Evolutionary conservation across 1,140 invertebrate species (phyloP), one percentile per base, ranked within the genome.

Genomic region (Drosophila watanabei): DNA sequence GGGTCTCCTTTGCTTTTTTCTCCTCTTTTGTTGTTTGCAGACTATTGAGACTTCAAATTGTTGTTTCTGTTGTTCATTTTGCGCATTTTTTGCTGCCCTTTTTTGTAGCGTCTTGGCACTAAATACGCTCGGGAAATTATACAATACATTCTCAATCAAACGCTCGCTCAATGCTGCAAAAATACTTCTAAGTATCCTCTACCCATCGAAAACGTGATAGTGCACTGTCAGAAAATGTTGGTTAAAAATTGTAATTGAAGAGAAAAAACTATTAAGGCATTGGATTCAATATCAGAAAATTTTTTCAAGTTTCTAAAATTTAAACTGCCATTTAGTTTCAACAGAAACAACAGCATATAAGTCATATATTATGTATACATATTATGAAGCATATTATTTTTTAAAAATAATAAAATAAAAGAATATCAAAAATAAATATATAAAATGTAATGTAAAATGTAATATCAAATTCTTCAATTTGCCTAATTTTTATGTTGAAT

Each of bases 61-160:
- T 57, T 65, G 56, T 56, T 72, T 33, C 32, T 32, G 54, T 57
- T 57, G 54, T 57, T 57, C 54, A 57, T 39, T 57, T 57, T 57
- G 14, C 33, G 9, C 20, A n/a, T 57, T 39, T 54, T n/a, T 20
- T 32, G 18, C n/a, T 70, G 48, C 28, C 46, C 39, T 58, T 79
- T 39, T 75, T 85, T 79, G 70, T 64, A 49, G 68, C 75, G 75
- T 81, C 81, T 75, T 85, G 86, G 69, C 86, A 85, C 86, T 89
- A 90, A 89, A 90, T 89, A 89, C 86, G 86, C 79, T 89, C 82
- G 86, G 86, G 86, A 89, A 89, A 90, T 90, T 90, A 85, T 80
- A 89, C 86, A 89, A 89, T 89, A 86, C 79, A 86, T 85, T 90
- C 82, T 86, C 82, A 89, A 90, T 90, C 86, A 89, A 90, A 89